Conservation (phyloP, 2,797 vertebrate species). For the Sphaeramia orbicularis region DNA sequence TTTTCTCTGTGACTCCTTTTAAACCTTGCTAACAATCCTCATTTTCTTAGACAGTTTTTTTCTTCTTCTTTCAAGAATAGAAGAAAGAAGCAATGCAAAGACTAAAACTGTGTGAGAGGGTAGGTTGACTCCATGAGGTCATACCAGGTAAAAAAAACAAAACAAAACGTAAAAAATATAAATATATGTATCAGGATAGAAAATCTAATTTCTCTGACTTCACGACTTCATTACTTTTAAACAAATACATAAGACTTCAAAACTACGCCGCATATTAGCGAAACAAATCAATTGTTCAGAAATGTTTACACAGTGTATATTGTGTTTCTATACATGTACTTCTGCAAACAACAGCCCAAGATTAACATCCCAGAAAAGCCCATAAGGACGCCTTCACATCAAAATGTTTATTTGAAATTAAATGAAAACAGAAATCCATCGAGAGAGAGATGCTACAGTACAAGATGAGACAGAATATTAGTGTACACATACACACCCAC, state of each 20-base stretch:
- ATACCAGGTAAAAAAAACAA: not conserved
- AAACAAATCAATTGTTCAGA: not conserved
- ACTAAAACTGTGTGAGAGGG: not conserved
- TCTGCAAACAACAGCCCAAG: not conserved
- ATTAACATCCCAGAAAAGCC: constrained; percentile 26
- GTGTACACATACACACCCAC: constrained; percentile 16
- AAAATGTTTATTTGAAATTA: constrained; percentile 36
- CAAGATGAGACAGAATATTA: constrained; percentile 43
- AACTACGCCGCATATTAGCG: not conserved
- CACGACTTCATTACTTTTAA: not conserved
- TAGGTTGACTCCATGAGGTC: not conserved
- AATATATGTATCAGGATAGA: not conserved
- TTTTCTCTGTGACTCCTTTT: not conserved
- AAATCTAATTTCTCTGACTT: constrained; percentile 6
- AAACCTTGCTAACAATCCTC: constrained; percentile 17
- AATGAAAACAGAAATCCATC: constrained; percentile 36
- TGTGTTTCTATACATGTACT: not conserved
- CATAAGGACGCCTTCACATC: constrained; percentile 18
- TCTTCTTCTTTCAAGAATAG: too few species aligned
- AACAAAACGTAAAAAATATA: not conserved
- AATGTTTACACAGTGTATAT: not conserved
- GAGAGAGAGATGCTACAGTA: constrained; percentile 22
- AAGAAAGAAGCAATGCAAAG: constrained; percentile 7
- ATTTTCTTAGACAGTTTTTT: constrained; percentile 1
- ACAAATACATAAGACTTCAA: not conserved